Conservation (phyloP, 2,113 vertebrate genomes). For the Gnathonemus longibarbis region DNA sequence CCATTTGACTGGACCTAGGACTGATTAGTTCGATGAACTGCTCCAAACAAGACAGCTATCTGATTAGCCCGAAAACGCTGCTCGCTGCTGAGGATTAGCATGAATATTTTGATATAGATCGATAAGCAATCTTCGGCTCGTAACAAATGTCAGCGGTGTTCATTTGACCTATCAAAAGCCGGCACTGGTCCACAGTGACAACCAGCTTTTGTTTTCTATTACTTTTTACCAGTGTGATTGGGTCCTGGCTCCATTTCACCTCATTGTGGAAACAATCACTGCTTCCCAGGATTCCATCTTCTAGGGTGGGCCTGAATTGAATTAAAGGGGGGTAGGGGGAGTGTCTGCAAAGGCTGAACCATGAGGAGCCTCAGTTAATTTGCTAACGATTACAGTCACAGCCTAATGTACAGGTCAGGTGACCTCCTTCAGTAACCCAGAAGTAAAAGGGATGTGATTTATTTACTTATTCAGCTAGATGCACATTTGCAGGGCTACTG, state of each 20-base stretch:
- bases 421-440: slow-evolving; percentile 49
- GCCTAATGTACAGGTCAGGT: slow-evolving; percentile 35
- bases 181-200: slow-evolving; percentile 81
- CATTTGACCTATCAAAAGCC: slow-evolving; percentile 99
- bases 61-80: slow-evolving; percentile 99
- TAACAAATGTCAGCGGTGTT: slow-evolving; percentile 99
- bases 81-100: slow-evolving; percentile 89
- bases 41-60: slow-evolving; percentile 94
- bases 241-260: slow-evolving; percentile 62
- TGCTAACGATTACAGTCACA: slow-evolving; percentile 48
- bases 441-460: slow-evolving; percentile 58
- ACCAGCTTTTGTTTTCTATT: slow-evolving; percentile 87
- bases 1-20: slow-evolving; percentile 98
- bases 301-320: slow-evolving; percentile 66
- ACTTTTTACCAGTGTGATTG: slow-evolving; percentile 76
- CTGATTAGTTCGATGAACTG: slow-evolving; percentile 99
- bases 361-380: slow-evolving; percentile 65
- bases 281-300: slow-evolving; percentile 85
- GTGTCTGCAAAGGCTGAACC: slow-evolving; percentile 50
- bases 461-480: slow-evolving; percentile 40
- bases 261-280: slow-evolving; percentile 87
- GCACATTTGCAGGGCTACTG: background rate
- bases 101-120: slow-evolving; percentile 99
- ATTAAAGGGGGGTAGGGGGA: slow-evolving; percentile 53
- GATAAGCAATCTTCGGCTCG: slow-evolving; percentile 99